These are phyloP conservation scores for Syndactyla subalaris DNA, from an alignment of 2,797 vertebrate species.

Conservation along the genomic window DNA sequence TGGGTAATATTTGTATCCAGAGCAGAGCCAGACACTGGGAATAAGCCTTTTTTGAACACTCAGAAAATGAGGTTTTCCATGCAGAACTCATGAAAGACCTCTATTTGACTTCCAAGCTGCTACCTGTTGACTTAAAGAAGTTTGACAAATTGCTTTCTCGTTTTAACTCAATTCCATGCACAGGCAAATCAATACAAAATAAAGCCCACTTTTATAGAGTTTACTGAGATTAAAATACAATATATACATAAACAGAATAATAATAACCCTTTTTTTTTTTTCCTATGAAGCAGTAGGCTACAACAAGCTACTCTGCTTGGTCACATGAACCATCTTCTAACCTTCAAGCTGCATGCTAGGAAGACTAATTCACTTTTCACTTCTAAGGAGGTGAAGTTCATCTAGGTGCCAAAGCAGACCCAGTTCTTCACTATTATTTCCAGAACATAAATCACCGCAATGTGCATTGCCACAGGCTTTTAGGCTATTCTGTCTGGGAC, in stretches of 20 bases:
- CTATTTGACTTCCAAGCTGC: not conserved
- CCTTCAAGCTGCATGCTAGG: not conserved
- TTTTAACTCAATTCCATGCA: not conserved
- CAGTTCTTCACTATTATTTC: not conserved
- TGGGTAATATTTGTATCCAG: not conserved
- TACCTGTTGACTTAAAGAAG: not conserved
- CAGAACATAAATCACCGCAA: not conserved
- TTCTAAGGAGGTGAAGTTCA: not conserved
- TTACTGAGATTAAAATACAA: not conserved
- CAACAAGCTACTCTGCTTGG: not conserved
- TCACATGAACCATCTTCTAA: not conserved
- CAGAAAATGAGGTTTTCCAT: not conserved
- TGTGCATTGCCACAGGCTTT: not conserved
- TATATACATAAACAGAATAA: not conserved
- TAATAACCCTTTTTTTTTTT: not conserved
- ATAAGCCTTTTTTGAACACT: not conserved
- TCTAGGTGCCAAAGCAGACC: not conserved
- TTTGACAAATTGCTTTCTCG: not conserved
- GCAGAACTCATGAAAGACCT: not conserved
- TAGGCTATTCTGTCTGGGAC: not conserved
- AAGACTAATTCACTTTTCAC: not conserved
- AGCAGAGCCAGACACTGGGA: not conserved
- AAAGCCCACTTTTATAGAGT: not conserved
- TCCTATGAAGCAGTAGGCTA: not conserved
- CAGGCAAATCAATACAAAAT: not conserved